Base-by-base conservation (phyloP, 2,888 invertebrate genomes). In the Amiota mariae region DNA sequence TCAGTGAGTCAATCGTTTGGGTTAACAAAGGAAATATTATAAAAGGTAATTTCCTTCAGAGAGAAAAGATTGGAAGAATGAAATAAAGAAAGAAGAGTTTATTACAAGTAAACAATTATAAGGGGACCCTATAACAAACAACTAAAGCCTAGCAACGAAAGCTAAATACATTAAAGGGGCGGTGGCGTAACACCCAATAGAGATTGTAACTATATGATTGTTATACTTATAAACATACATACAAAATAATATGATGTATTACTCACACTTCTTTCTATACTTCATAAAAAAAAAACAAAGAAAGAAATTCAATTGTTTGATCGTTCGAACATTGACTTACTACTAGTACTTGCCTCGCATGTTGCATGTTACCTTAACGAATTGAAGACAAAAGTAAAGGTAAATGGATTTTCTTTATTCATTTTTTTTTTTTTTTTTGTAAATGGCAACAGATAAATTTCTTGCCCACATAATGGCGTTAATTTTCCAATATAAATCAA, bases 401-500 rank as follows among this genome's bases (percentile, higher is more conserved):
- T 6, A 36, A 36, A 36, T 36, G 36, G 36, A 36, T 36, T 36
- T 36, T 36, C 36, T 36, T 36, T 6, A 36, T 6, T 36, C 36
- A 36, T 0, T 36, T 36, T 36, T 36, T 36, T 24, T 24, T 24
- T 24, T 6, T 36, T 2, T 36, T 2, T 36, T 36, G 36, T 36
- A 36, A 36, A 36, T 4, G 20, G 11, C 11, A 67, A 67, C 51
- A 48, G 48, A 75, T 75, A 76, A 73, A 71, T 66, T 11, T 11
- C 18, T 59, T 20, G 15, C 80, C 81, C 80, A 71, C 74, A 81
- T 81, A 77, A 80, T 84, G 83, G 84, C 81, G 82, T 82, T 82
- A 83, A 81, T 83, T 82, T 82, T 78, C 77, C 81, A 81, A 85
- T 85, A 83, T 83, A 85, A 83, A 83, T 83, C 82, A 83, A 85